Percentiles rank a stretch among this genome's conserved stretches.
These are phyloP conservation scores for Sarcophaga rosellei DNA, from an alignment of 2,888 invertebrate genomes.

Conservation along the genomic window DNA sequence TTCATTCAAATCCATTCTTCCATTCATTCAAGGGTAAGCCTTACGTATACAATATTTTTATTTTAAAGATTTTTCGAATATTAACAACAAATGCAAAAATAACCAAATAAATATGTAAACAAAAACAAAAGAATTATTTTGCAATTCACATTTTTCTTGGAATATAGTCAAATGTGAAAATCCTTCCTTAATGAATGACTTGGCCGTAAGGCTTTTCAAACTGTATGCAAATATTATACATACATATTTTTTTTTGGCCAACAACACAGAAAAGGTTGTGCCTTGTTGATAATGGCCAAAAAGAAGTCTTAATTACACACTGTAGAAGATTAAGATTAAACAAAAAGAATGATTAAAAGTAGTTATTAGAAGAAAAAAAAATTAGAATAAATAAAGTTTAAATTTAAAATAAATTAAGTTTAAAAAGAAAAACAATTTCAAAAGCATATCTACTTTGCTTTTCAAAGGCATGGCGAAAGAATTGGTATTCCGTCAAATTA, in stretches of 20 bases:
- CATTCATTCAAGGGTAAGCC: constrained; percentile 10
- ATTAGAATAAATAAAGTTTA: background rate
- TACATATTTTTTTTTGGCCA: constrained; percentile 17
- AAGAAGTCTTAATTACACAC: background rate
- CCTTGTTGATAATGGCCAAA: background rate
- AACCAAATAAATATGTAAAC: background rate
- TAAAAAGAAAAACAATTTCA: no score
- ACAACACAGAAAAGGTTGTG: background rate
- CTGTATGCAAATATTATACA: background rate
- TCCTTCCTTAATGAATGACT: constrained; percentile 54
- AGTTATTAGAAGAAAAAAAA: constrained; percentile 2
- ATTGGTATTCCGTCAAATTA: no score
- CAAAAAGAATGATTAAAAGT: constrained; percentile 29
- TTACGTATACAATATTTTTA: constrained; percentile 25
- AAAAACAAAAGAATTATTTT: background rate
- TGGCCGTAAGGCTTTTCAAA: constrained; percentile 22
- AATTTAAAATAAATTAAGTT: no score
- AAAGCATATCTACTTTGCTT: no score
- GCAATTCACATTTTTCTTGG: constrained; percentile 50
- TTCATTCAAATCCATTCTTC: constrained; percentile 13
- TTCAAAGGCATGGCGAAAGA: no score
- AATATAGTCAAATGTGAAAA: constrained; percentile 57
- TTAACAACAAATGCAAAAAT: background rate
- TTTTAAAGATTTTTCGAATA: constrained; percentile 10
- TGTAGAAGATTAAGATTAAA: constrained; percentile 15